Evolutionary conservation across 1,140 invertebrate genomes (phyloP), one percentile per base, ranked within the genome.

Genomic region (Neuroterus valhalla): DNA sequence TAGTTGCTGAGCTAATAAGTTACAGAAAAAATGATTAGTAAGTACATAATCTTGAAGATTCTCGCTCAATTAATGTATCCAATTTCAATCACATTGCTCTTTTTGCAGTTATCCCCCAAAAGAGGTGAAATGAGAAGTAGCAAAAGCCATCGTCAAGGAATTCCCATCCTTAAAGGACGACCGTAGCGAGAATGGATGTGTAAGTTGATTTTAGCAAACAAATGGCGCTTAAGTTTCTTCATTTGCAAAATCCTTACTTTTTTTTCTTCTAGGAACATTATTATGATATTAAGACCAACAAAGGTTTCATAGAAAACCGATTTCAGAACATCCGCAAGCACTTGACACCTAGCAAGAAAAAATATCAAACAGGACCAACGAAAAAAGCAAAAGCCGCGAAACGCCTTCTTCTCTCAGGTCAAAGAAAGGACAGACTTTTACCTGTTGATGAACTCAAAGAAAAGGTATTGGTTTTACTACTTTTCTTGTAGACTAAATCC

Each of bases 1-100:
- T 68, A 38, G 67, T 69, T 21, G 67, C 67, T 10, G 31, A 69
- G 26, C 21, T 69, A 14, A 45, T 69, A 26, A 12, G 6, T 44
- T 15, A 44, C n/a, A 17, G 31, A 23, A 62, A 26, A 23, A 14
- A 69, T 69, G 23, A 69, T 45, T 69, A 46, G 44, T 46, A 45
- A 10, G 67, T 46, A 43, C 8, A 4, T 46, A 17, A 45, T 12
- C 12, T 8, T 21, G 17, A 0, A 10, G 1, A 14, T 55, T 23
- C 8, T 52, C 8, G 50, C 21, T 26, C 11, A 5, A 21, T 19
- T 4, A 50, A 14, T 55, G 23, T 26, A 2, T 26, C 3, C 4
- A 11, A 26, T 26, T 23, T 23, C 14, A 21, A 52, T 52, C 8
- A 52, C 3, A 31, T 31, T 31, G 31, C 31, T 6, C 31, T 52